Percentiles rank a stretch among this genome's conserved stretches.
phyloP scores from a whole-genome alignment of 2,113 vertebrate species.

The Tapirus terrestris region DNA sequence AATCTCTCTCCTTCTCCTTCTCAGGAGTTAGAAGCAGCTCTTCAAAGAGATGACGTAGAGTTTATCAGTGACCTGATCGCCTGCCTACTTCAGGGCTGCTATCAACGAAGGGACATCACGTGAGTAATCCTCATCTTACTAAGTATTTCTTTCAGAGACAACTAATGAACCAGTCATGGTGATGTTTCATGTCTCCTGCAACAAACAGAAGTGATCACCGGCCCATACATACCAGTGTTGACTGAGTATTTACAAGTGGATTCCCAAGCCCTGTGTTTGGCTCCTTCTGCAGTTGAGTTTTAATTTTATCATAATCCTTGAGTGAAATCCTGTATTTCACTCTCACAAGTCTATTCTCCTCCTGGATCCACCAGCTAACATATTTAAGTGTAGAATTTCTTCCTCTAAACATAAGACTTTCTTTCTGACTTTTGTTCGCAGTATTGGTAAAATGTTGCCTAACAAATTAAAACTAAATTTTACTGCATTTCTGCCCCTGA shows the following conservation, averaged over 20 bases:
- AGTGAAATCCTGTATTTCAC: neutral
- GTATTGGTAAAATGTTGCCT: neutral
- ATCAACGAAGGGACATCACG: conserved; percentile 98
- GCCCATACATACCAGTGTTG: conserved; percentile 32
- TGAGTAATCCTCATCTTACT: conserved; percentile 86
- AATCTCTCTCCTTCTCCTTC: conserved; percentile 15
- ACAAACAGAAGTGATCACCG: conserved; percentile 65
- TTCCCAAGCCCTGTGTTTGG: neutral
- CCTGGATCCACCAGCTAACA: neutral
- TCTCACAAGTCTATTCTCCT: neutral
- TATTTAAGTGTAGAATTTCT: neutral
- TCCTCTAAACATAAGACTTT: neutral
- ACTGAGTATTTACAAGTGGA: conserved; percentile 51
- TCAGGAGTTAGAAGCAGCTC: conserved; percentile 97
- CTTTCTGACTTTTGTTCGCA: neutral
- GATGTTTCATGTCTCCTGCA: conserved; percentile 58
- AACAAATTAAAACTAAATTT: neutral
- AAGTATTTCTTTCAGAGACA: conserved; percentile 57
- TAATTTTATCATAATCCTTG: neutral
- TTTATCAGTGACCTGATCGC: conserved; percentile 96
- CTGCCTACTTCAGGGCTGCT: conserved; percentile 97
- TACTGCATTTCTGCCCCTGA: neutral
- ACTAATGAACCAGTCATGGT: conserved; percentile 31
- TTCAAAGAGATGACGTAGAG: conserved; percentile 93
- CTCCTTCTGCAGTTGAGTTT: neutral